phyloP scores from a whole-genome alignment of 2,797 vertebrate genomes.

The Emydoidea blandingii region DNA sequence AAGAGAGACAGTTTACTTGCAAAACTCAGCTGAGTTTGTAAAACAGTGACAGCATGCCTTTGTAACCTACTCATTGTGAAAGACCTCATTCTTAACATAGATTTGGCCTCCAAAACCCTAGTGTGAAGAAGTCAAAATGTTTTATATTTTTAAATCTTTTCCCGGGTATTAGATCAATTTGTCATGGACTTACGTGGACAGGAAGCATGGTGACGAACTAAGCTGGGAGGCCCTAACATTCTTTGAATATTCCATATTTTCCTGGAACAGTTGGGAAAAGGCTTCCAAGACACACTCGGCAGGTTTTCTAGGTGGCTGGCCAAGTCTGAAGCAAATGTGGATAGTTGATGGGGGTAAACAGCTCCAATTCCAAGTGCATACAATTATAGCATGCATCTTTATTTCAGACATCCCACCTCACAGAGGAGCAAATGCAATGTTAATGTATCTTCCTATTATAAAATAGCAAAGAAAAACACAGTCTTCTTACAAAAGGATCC shows the following conservation, averaged over 20 bases:
- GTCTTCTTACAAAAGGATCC: constrained; percentile 37
- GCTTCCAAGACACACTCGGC: constrained; percentile 70
- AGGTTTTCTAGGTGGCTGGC: constrained; percentile 68
- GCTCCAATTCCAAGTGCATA: constrained; percentile 35
- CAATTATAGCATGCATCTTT: constrained; percentile 48
- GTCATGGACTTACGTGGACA: constrained; percentile 69
- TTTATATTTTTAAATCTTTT: constrained; percentile 64
- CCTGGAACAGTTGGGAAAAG: constrained; percentile 64
- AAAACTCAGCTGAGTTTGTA: not conserved
- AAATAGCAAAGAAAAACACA: constrained; percentile 34
- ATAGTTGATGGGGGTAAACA: constrained; percentile 41
- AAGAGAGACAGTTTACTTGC: not conserved
- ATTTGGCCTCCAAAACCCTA: constrained; percentile 66
- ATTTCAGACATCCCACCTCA: constrained; percentile 66
- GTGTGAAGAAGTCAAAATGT: constrained; percentile 31
- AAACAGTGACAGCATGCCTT: not conserved
- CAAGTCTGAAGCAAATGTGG: constrained; percentile 67
- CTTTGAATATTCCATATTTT: constrained; percentile 70
- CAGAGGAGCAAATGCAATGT: constrained; percentile 55
- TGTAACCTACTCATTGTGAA: not conserved
- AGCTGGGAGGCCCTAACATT: constrained; percentile 59
- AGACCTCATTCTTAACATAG: not conserved
- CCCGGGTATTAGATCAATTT: constrained; percentile 72
- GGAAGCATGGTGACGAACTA: constrained; percentile 57
- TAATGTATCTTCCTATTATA: constrained; percentile 24